Percentiles rank a stretch among this genome's conserved stretches.
Conservation (phyloP, 2,797 vertebrate species). For the Aphelocoma californica region DNA sequence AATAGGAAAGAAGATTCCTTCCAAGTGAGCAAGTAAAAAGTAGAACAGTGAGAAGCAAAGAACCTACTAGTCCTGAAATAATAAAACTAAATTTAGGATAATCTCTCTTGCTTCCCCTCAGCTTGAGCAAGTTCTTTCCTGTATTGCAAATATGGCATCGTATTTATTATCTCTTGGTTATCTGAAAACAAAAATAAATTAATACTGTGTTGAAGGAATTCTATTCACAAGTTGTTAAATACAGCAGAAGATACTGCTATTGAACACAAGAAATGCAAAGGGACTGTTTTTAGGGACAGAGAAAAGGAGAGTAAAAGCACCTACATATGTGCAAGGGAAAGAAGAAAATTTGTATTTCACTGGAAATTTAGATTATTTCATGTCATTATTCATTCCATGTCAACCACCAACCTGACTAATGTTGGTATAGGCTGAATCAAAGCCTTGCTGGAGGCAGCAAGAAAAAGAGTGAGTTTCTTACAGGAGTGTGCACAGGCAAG, state of each 20-base stretch:
- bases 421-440: background rate
- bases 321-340: background rate
- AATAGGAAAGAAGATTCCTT: background rate
- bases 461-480: background rate
- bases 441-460: background rate
- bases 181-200: background rate
- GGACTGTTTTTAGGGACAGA: background rate
- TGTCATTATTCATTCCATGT: background rate
- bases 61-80: background rate
- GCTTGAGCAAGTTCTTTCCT: background rate
- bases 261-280: background rate
- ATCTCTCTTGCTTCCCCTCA: background rate
- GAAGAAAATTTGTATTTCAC: background rate
- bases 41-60: background rate
- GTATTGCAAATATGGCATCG: background rate
- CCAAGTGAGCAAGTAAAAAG: background rate
- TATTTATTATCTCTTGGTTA: background rate
- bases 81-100: background rate
- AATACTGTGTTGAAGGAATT: background rate
- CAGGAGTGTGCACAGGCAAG: background rate
- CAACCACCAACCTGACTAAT: background rate
- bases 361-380: background rate
- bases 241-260: background rate
- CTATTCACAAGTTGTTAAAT: background rate
- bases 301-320: background rate